Evolutionary conservation across 2,888 invertebrate genomes (phyloP).

Genomic region (Leucophenga maculata): DNA sequence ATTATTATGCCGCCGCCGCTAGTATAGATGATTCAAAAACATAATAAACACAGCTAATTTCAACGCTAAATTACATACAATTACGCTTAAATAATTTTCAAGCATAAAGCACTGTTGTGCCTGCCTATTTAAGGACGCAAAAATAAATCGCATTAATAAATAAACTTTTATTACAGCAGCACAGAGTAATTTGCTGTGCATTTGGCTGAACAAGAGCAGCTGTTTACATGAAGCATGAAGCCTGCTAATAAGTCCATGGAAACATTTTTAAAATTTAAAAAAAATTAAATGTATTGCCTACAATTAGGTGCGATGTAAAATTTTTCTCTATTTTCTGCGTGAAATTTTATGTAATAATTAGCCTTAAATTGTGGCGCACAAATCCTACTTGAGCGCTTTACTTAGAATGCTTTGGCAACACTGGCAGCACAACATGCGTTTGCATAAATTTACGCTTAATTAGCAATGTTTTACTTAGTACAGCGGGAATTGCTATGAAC

Average conservation of each 20-base stretch:
- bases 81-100: neutral
- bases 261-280: constrained; percentile 3
- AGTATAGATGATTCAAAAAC: too few relatives aligned
- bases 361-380: too few relatives aligned
- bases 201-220: neutral
- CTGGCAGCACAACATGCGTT: constrained; percentile 29
- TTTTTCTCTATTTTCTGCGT: too few relatives aligned
- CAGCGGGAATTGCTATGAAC: neutral
- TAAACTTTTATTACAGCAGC: constrained; percentile 13
- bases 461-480: neutral
- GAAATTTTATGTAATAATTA: too few relatives aligned
- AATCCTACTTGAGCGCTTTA: too few relatives aligned
- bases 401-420: too few relatives aligned
- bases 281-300: constrained; percentile 2
- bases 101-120: neutral
- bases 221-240: too few relatives aligned
- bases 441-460: constrained; percentile 26
- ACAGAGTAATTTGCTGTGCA: neutral
- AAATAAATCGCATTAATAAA: constrained; percentile 15
- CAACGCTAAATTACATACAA: constrained; percentile 13
- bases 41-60: constrained; percentile 3
- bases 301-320: neutral
- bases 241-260: neutral
- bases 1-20: too few relatives aligned
- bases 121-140: neutral